These are phyloP conservation scores for Agrochola circellaris DNA, from an alignment of 2,888 invertebrate genomes.

Conservation along the genomic window DNA sequence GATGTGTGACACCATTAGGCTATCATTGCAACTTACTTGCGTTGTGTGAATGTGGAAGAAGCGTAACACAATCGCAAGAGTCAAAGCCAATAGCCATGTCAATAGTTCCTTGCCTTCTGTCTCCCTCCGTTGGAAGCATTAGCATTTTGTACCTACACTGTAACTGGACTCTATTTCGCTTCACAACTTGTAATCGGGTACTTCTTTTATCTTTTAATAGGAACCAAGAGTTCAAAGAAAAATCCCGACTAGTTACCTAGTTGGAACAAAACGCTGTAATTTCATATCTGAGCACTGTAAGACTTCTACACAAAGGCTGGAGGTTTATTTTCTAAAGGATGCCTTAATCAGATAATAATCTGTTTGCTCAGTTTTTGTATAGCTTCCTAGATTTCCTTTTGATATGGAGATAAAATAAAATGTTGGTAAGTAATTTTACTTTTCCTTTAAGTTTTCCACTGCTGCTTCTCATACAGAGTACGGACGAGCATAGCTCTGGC, in stretches of 20 bases:
- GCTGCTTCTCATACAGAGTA: not conserved
- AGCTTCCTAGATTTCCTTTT: constrained; percentile 16
- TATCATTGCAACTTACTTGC: too few relatives aligned
- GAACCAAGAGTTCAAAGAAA: not conserved
- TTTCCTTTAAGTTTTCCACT: not conserved
- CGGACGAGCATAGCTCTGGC: not conserved
- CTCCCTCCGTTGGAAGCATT: not conserved
- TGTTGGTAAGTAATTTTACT: not conserved
- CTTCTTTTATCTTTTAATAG: constrained; percentile 22
- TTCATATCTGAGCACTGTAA: constrained; percentile 22
- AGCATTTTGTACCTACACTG: too few relatives aligned
- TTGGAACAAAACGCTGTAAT: constrained; percentile 32
- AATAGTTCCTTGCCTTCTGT: not conserved
- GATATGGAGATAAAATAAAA: not conserved
- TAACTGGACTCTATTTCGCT: too few relatives aligned
- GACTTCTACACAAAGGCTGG: constrained; percentile 30
- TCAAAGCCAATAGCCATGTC: not conserved
- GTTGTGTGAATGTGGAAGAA: not conserved
- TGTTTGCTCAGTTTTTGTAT: constrained; percentile 24
- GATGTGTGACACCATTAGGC: too few relatives aligned
- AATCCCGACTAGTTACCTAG: constrained; percentile 1
- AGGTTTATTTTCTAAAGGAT: constrained; percentile 31
- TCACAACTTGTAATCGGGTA: too few relatives aligned
- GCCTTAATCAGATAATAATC: constrained; percentile 31
- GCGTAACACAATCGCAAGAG: not conserved